Evolutionary conservation across 2,888 invertebrate genomes (phyloP).

Genomic region (Plebejus argus): DNA sequence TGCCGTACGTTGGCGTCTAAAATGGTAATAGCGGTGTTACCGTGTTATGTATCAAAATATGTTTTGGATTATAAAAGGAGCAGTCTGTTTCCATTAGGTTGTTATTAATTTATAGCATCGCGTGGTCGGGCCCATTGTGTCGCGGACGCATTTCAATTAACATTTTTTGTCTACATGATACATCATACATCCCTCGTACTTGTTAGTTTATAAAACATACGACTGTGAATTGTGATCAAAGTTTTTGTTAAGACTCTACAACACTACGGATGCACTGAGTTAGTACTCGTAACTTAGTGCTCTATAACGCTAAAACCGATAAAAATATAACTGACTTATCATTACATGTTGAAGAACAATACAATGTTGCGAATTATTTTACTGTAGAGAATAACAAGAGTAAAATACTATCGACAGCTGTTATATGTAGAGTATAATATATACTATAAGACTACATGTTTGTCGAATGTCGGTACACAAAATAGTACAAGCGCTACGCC

Average conservation of each 20-base stretch:
- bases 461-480: neutral
- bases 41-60: neutral
- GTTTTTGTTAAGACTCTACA: neutral
- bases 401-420: neutral
- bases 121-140: neutral
- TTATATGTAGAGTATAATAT: neutral
- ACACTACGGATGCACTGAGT: no score
- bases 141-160: constrained; percentile 18
- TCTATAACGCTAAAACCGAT: no score
- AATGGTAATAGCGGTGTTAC: neutral
- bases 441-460: neutral
- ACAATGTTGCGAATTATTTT: no score
- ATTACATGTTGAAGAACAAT: no score
- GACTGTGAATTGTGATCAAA: no score
- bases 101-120: constrained; percentile 17
- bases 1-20: neutral
- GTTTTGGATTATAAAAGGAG: constrained; percentile 6
- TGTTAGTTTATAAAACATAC: neutral
- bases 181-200: constrained; percentile 48
- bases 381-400: neutral
- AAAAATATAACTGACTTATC: no score
- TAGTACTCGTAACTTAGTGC: no score
- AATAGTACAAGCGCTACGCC: constrained; percentile 37
- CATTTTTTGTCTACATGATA: constrained; percentile 43
- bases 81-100: constrained; percentile 10